Conservation (phyloP, 2,888 invertebrate species). For the Caenorhabditis plicata region DNA sequence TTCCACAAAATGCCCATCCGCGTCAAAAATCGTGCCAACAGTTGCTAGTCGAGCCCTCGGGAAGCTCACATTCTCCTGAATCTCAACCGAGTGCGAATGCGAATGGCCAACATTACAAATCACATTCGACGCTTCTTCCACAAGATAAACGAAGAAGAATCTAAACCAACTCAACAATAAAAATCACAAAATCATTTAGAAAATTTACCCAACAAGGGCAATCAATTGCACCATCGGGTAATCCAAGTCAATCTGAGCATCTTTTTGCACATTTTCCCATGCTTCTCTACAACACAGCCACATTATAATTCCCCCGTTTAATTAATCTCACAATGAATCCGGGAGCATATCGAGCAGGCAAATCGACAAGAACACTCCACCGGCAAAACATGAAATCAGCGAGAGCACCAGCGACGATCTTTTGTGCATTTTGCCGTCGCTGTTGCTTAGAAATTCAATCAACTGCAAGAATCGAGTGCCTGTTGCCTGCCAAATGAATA, state of each 20-base stretch:
- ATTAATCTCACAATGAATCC: constrained; percentile 35
- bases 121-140: constrained; percentile 48
- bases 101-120: constrained; percentile 33
- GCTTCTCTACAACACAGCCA: constrained; percentile 30
- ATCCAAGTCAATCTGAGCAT: constrained; percentile 23
- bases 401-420: constrained; percentile 24
- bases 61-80: constrained; percentile 30
- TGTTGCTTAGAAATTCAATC: constrained; percentile 19
- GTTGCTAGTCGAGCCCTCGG: constrained; percentile 27
- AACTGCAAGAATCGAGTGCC: constrained; percentile 16
- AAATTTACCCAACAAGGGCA: constrained; percentile 10
- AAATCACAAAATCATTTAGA: not conserved
- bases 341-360: constrained; percentile 47
- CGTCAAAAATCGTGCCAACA: constrained; percentile 30
- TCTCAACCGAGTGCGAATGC: constrained; percentile 13
- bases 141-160: constrained; percentile 57
- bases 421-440: constrained; percentile 13
- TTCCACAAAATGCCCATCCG: constrained; percentile 24
- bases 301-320: not conserved
- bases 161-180: too few species aligned
- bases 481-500: not conserved
- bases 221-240: constrained; percentile 44
- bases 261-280: constrained; percentile 22
- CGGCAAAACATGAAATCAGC: constrained; percentile 39
- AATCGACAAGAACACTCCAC: constrained; percentile 37